Evolutionary conservation across 2,797 vertebrate species (phyloP).

Genomic region (Heteromormyrus szaboi): DNA sequence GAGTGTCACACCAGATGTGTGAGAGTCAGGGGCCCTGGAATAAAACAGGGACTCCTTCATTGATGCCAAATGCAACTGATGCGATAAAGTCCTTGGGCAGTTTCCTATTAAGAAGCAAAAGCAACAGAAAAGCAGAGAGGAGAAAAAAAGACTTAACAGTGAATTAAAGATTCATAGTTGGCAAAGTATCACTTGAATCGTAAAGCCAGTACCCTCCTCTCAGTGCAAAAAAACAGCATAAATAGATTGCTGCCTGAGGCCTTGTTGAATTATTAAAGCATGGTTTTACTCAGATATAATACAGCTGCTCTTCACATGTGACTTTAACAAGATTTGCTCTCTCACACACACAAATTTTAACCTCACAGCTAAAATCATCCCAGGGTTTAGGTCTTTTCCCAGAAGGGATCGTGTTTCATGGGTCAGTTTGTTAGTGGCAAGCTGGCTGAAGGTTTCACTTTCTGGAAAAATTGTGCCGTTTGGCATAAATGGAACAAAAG

Average conservation of each 20-base stretch:
- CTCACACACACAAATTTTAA: neutral
- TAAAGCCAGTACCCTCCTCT: neutral
- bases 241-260: conserved; percentile 15
- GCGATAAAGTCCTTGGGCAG: neutral
- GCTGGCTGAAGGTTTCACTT: neutral
- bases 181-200: neutral
- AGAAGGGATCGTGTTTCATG: neutral
- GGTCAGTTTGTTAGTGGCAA: neutral
- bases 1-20: neutral
- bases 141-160: neutral
- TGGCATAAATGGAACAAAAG: neutral
- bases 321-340: neutral
- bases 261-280: conserved; percentile 11
- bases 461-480: neutral
- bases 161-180: conserved; percentile 20
- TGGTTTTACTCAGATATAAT: neutral
- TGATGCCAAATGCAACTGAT: neutral
- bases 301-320: neutral
- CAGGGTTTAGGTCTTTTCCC: neutral
- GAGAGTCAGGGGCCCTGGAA: neutral
- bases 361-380: neutral
- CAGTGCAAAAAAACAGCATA: conserved; percentile 1
- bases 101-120: neutral
- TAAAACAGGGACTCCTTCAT: neutral
- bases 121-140: neutral